Evolutionary conservation across 2,888 invertebrate species (phyloP).

Genomic region (Lampropteryx suffumata): DNA sequence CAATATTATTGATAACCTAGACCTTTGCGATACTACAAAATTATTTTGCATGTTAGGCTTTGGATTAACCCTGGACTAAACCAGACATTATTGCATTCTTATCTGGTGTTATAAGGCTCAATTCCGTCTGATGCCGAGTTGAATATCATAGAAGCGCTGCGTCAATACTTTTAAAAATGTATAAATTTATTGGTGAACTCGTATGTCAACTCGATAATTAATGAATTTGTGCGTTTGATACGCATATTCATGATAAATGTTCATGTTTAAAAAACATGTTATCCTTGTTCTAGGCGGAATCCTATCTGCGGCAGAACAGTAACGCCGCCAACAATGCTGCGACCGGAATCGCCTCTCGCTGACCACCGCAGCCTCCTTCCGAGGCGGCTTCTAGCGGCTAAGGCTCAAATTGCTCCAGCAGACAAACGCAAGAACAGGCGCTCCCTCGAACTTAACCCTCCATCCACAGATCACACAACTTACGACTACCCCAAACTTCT

Average conservation of each 20-base stretch:
- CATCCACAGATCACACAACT: conserved; percentile 60
- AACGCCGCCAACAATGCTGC: conserved; percentile 74
- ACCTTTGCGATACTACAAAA: conserved; percentile 14
- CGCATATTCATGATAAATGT: not conserved
- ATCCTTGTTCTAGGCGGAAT: conserved; percentile 68
- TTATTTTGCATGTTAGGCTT: too few relatives aligned
- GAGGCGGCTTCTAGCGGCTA: conserved; percentile 71
- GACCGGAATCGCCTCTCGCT: conserved; percentile 80
- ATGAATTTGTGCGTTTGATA: too few relatives aligned
- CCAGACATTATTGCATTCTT: too few relatives aligned
- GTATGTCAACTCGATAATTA: too few relatives aligned
- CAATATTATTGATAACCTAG: conserved; percentile 22
- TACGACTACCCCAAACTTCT: conserved; percentile 77
- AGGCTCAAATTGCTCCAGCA: conserved; percentile 73
- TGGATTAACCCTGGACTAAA: too few relatives aligned
- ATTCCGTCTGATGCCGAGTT: too few relatives aligned
- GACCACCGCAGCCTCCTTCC: conserved; percentile 79
- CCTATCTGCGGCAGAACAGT: conserved; percentile 58
- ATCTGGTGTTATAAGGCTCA: too few relatives aligned
- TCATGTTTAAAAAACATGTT: not conserved
- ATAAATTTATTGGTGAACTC: too few relatives aligned
- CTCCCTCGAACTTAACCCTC: conserved; percentile 76
- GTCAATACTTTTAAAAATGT: too few relatives aligned
- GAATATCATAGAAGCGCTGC: too few relatives aligned
- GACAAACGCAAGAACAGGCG: conserved; percentile 75